Percentiles rank a stretch among this genome's conserved stretches.
Conservation (phyloP, 2,888 invertebrate species). For the Drosophila glabriapex region DNA sequence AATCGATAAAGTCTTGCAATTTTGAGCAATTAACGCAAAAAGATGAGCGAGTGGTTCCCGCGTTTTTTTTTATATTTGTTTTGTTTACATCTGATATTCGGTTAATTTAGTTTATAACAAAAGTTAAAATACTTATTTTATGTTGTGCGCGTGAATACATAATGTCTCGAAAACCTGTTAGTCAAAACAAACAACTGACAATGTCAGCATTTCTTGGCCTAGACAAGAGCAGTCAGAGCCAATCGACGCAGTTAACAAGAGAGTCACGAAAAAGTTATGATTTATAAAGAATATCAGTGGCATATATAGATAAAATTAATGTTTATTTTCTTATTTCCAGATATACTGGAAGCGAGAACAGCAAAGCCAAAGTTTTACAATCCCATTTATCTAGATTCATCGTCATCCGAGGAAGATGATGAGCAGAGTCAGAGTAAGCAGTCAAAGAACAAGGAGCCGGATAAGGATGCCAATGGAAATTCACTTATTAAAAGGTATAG, state of each 20-base stretch:
- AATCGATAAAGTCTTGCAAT: conserved; percentile 11
- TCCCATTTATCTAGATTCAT: conserved; percentile 82
- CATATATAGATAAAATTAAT: background rate
- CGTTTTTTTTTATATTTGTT: conserved; percentile 27
- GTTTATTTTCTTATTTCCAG: conserved; percentile 22
- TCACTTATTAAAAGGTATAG: conserved; percentile 66
- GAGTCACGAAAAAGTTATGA: conserved; percentile 24
- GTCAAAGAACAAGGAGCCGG: conserved; percentile 16
- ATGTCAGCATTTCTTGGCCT: conserved; percentile 76
- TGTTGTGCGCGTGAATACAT: conserved; percentile 2
- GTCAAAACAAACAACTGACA: conserved; percentile 70
- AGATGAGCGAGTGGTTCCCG: conserved; percentile 25
- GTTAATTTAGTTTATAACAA: conserved; percentile 19
- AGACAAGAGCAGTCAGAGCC: conserved; percentile 42
- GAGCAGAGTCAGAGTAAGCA: conserved; percentile 13
- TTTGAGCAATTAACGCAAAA: conserved; percentile 5
- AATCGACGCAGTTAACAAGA: conserved; percentile 30
- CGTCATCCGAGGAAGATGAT: conserved; percentile 76
- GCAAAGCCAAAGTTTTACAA: conserved; percentile 62
- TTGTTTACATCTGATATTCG: conserved; percentile 24
- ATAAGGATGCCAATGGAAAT: conserved; percentile 41
- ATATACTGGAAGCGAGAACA: conserved; percentile 26
- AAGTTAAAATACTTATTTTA: background rate
- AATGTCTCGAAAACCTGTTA: conserved; percentile 38
- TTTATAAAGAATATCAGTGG: background rate